Base-by-base conservation (phyloP, 2,797 vertebrate genomes). In the Toxotes lorentzi region DNA sequence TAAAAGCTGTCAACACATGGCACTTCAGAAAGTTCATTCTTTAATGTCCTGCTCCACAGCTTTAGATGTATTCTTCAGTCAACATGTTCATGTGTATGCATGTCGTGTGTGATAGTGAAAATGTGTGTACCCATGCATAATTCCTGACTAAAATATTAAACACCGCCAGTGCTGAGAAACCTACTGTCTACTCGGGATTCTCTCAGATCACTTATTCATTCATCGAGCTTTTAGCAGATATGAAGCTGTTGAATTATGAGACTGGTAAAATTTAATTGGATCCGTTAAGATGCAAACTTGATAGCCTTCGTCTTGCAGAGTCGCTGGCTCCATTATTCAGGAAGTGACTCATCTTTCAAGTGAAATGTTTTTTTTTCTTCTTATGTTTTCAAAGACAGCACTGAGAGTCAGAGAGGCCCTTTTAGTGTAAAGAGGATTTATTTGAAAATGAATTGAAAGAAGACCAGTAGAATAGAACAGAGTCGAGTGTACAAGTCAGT, bases 131-230 rank as follows among this genome's bases (percentile, higher is more conserved):
- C 7, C 38, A 51, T 43, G 53, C 4, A 48, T 74, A 38, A 71
- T 69, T 65, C 34, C 43, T 32, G 48, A 30, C 2, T 74, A 2
- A 68, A 40, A 79, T 74, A 74, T 76, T 35, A 74, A 59, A 81
- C 1, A 1, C 23, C 0, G 66, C 41, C 4, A 1, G 40, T 8
- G 48, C 72, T n/a, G 65, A 2, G 23, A 61, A 13, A 64, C 48
- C 35, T 7, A 11, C 27, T 4, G 32, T 66, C 71, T 79, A 41
- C 51, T 67, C 17, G 0, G 19, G 48, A 80, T 84, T 86, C 76
- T 70, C 68, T 82, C 85, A 70, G 75, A 83, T 88, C 47, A 78
- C 62, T 84, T 80, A 81, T 86, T 86, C 51, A 85, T 82, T 58
- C 57, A 13, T 21, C 2, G 8, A 47, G 59, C 30, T 77, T 70